These are phyloP conservation scores for Chlamydotis undulata DNA, from an alignment of 2,113 vertebrate species.

Conservation along the genomic window DNA sequence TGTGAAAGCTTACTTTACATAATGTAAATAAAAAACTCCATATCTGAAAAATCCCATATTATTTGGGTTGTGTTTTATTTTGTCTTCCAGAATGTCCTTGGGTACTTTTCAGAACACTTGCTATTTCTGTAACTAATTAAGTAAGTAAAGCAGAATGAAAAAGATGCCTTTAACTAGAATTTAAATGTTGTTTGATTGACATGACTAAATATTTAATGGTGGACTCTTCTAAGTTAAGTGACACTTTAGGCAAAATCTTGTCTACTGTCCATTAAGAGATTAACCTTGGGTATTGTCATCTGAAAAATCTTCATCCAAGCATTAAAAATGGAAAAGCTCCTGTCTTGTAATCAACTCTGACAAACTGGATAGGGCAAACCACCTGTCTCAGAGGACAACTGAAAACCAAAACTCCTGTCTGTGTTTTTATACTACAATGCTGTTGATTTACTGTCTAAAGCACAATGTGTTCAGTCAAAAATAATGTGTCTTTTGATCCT, in stretches of 20 bases:
- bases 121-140: neutral
- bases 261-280: neutral
- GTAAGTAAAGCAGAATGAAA: neutral
- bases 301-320: neutral
- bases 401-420: neutral
- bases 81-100: neutral
- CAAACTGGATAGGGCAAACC: neutral
- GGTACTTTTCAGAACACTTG: neutral
- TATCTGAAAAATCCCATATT: neutral
- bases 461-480: neutral
- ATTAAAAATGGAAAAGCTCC: neutral
- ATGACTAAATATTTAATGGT: neutral
- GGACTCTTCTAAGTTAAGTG: neutral
- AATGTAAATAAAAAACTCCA: neutral
- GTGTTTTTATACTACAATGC: neutral
- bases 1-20: neutral
- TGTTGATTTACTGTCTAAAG: neutral
- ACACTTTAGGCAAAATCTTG: neutral
- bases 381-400: neutral
- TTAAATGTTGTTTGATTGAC: neutral
- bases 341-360: neutral
- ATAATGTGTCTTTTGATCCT: neutral
- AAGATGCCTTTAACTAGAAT: neutral
- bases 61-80: neutral
- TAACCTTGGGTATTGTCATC: neutral